A percentile compares a stretch with the other conserved stretches of the same genome.
Conservation (phyloP, 2,113 vertebrate species). For the Thunnus maccoyii region DNA sequence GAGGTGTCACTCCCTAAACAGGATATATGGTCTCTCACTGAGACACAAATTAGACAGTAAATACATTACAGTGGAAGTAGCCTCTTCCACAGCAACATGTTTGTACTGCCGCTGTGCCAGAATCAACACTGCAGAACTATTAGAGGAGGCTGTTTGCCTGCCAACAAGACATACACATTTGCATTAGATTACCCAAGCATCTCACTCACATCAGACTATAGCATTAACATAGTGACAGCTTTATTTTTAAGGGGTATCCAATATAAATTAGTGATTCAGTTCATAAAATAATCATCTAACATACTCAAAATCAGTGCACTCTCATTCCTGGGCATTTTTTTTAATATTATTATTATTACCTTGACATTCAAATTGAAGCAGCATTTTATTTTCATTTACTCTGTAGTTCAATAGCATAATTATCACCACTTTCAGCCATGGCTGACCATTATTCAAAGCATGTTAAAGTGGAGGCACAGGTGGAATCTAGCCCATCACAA, state of each 20-base stretch:
- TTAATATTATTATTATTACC: not conserved
- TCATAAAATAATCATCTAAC: conserved; percentile 11
- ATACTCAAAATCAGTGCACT: not conserved
- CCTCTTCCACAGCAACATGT: conserved; percentile 81
- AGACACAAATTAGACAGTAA: conserved; percentile 89
- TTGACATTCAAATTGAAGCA: conserved; percentile 3
- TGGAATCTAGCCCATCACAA: conserved; percentile 28
- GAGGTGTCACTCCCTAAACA: conserved; percentile 88
- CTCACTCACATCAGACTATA: conserved; percentile 35
- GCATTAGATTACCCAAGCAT: conserved; percentile 48
- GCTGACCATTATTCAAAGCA: conserved; percentile 18
- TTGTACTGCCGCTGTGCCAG: conserved; percentile 75
- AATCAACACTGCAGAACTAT: conserved; percentile 74
- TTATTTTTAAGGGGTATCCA: conserved; percentile 36
- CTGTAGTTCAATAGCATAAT: conserved; percentile 14
- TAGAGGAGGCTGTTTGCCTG: conserved; percentile 64
- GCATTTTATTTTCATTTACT: not conserved
- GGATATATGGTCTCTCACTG: conserved; percentile 87
- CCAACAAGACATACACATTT: conserved; percentile 68
- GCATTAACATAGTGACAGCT: conserved; percentile 39
- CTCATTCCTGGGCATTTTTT: not conserved
- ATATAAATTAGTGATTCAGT: conserved; percentile 32
- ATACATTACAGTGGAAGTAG: conserved; percentile 86
- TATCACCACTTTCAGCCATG: conserved; percentile 21
- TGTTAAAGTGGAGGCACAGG: conserved; percentile 26